Percentiles rank a stretch among this genome's conserved stretches.
Conservation (phyloP, 1,140 invertebrate species). For the Drosophila baimaii region DNA sequence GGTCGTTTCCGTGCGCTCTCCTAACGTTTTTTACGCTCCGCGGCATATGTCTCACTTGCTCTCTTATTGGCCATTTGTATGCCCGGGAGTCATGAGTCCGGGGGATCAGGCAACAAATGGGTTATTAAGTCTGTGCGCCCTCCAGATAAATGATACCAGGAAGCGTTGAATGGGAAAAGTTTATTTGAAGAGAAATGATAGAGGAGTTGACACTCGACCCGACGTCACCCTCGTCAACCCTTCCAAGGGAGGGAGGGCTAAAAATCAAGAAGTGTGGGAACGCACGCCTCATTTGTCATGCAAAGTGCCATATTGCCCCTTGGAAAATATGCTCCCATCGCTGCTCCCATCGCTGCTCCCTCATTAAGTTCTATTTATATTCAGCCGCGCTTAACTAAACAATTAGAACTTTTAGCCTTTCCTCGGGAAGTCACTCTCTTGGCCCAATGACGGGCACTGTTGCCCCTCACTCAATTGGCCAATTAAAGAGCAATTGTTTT, state of each 20-base stretch:
- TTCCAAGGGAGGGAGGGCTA: constrained; percentile 24
- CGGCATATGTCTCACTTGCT: constrained; percentile 53
- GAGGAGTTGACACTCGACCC: constrained; percentile 28
- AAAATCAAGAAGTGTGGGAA: constrained; percentile 26
- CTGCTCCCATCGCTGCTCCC: constrained; percentile 11
- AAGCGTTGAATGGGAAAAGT: constrained; percentile 41
- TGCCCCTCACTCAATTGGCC: constrained; percentile 43
- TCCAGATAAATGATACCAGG: constrained; percentile 48
- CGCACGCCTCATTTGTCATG: constrained; percentile 46
- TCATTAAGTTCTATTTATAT: constrained; percentile 58
- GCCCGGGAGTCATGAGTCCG: constrained; percentile 43
- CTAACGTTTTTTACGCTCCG: constrained; percentile 56
- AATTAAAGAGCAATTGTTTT: constrained; percentile 62
- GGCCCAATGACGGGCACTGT: constrained; percentile 12
- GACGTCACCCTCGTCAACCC: constrained; percentile 25
- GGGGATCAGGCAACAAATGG: constrained; percentile 71
- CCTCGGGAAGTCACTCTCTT: constrained; percentile 1
- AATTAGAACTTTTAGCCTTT: constrained; percentile 25
- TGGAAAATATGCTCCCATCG: constrained; percentile 13
- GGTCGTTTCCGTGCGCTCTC: constrained; percentile 50
- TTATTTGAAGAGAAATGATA: constrained; percentile 21
- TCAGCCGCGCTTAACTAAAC: constrained; percentile 40
- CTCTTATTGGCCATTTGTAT: constrained; percentile 75
- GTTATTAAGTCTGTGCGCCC: constrained; percentile 65
- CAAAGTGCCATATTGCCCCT: constrained; percentile 56